Conservation (phyloP, 1,140 invertebrate species). For the Tigriopus japonicus region DNA sequence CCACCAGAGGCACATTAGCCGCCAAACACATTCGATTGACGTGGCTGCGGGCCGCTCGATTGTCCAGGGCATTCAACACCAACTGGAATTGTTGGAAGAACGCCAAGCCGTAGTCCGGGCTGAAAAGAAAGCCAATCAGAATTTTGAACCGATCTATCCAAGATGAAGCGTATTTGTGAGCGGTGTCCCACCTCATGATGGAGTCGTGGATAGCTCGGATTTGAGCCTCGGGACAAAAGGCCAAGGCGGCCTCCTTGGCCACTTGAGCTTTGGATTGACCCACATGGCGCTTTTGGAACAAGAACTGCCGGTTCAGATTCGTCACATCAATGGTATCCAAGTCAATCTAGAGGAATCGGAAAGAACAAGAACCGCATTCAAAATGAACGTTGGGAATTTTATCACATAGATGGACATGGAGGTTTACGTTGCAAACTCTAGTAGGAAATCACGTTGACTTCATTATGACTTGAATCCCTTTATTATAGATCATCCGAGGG, state of each 20-base stretch:
- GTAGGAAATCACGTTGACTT: no score
- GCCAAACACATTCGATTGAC: slow-evolving; percentile 98
- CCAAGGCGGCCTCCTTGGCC: slow-evolving; percentile 67
- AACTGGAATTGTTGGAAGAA: slow-evolving; percentile 84
- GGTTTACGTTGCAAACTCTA: no score
- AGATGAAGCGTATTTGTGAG: no score
- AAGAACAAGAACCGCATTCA: slow-evolving; percentile 25
- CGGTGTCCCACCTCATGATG: slow-evolving; percentile 62
- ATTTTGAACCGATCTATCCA: no score
- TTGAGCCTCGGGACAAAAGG: slow-evolving; percentile 68
- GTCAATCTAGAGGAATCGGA: slow-evolving; percentile 55
- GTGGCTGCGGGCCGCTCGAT: slow-evolving; percentile 85
- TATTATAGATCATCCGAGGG: no score
- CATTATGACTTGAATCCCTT: no score
- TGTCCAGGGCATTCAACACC: slow-evolving; percentile 94
- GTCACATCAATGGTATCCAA: slow-evolving; percentile 99
- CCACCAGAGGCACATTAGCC: slow-evolving; percentile 76
- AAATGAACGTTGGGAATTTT: slow-evolving; percentile 14
- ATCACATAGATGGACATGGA: no score
- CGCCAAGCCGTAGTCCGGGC: slow-evolving; percentile 64
- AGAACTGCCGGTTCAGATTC: slow-evolving; percentile 93
- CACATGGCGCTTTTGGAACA: slow-evolving; percentile 94
- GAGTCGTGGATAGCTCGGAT: slow-evolving; percentile 81
- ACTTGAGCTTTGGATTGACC: slow-evolving; percentile 83
- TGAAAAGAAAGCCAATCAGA: slow-evolving; percentile 30